phyloP scores from a whole-genome alignment of 2,113 vertebrate genomes.

The Noctilio leporinus region DNA sequence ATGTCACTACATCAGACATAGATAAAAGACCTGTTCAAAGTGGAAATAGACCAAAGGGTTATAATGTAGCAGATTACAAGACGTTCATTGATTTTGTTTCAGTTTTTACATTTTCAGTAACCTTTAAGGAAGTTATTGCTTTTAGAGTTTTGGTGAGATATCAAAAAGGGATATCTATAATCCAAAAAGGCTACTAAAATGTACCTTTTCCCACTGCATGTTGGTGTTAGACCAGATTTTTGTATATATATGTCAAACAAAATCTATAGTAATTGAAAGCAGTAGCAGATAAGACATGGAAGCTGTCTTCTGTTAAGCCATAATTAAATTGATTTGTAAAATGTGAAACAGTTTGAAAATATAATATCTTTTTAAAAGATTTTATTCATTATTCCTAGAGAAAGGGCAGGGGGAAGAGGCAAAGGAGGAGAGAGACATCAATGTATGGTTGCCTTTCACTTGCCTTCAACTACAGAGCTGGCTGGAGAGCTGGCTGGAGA shows the following conservation, averaged over 20 bases:
- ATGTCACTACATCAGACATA: neutral
- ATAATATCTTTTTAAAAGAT: no score
- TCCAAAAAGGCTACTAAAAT: neutral
- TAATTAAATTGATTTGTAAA: neutral
- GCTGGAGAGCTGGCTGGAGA: no score
- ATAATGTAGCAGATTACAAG: neutral
- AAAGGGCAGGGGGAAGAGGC: no score
- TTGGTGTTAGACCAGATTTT: neutral
- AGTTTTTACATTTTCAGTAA: constrained; percentile 11
- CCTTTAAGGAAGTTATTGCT: neutral
- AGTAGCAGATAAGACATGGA: neutral
- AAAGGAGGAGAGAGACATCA: no score
- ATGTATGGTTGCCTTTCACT: no score
- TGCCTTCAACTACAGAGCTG: no score
- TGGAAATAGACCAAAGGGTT: neutral
- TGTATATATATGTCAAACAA: neutral
- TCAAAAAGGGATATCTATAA: neutral
- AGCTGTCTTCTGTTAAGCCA: neutral
- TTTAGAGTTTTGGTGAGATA: neutral
- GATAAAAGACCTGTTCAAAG: neutral
- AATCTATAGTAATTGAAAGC: neutral
- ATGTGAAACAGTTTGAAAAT: constrained; percentile 6
- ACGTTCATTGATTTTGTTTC: neutral
- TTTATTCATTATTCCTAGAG: no score
- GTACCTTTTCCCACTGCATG: neutral